Evolutionary conservation across 2,797 vertebrate genomes (phyloP).

Genomic region (Centropyge bicolor): DNA sequence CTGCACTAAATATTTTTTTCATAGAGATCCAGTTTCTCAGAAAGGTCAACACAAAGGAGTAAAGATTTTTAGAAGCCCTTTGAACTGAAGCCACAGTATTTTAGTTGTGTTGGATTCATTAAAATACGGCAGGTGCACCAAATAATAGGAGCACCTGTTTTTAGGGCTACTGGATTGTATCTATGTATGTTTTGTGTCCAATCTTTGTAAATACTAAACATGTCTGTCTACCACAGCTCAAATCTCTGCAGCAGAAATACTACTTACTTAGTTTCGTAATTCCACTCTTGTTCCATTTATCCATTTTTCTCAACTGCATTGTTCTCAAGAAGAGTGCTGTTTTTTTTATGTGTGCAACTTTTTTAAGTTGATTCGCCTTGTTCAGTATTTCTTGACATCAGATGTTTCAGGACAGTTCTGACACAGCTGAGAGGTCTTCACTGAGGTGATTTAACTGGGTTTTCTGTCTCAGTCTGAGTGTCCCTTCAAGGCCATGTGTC

Average conservation of each 20-base stretch:
- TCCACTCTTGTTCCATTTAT: background rate
- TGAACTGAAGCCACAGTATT: conserved; percentile 13
- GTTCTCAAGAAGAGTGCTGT: conserved; percentile 24
- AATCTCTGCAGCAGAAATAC: background rate
- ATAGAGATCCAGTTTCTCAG: background rate
- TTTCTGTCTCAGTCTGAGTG: conserved; percentile 22
- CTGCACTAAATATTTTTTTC: conserved; percentile 45
- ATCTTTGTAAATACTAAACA: conserved; percentile 21
- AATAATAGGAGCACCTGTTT: background rate
- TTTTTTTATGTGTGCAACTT: background rate
- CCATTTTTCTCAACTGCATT: background rate
- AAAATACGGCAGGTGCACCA: background rate
- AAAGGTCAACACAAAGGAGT: background rate
- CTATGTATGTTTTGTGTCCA: background rate
- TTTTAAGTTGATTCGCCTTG: conserved; percentile 9
- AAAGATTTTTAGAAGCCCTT: conserved; percentile 13
- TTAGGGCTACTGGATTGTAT: background rate
- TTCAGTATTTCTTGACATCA: conserved; percentile 19
- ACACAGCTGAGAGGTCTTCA: background rate
- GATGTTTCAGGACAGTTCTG: conserved; percentile 23
- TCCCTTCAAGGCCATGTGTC: conserved; percentile 12
- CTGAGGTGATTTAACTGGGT: conserved; percentile 3
- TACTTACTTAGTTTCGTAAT: background rate
- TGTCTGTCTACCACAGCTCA: background rate
- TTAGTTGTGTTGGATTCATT: background rate